Percentiles rank a stretch among this genome's conserved stretches.
Evolutionary conservation across 2,797 vertebrate species (phyloP).

Genomic region (Furcifer pardalis): DNA sequence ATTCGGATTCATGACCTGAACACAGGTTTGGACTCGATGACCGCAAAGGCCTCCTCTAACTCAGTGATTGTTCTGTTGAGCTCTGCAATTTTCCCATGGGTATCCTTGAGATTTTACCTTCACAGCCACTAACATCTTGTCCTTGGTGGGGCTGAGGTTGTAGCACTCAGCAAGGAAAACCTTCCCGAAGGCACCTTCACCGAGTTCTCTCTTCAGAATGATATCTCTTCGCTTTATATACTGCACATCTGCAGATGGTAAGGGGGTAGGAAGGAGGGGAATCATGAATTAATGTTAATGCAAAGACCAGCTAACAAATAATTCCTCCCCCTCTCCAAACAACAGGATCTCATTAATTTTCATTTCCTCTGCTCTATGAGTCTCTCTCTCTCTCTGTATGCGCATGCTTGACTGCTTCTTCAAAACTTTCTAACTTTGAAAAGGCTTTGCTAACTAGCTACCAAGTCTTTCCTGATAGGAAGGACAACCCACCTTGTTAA

Average conservation of each 20-base stretch:
- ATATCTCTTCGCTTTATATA: slow-evolving; percentile 97
- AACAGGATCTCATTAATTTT: slow-evolving; percentile 38
- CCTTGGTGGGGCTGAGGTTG: slow-evolving; percentile 95
- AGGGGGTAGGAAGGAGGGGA: slow-evolving; percentile 44
- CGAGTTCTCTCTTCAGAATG: slow-evolving; percentile 94
- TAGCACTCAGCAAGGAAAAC: slow-evolving; percentile 98
- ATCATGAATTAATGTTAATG: slow-evolving; percentile 64
- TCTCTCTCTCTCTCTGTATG: no score
- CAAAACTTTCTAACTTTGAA: slow-evolving; percentile 36
- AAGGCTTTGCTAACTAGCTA: not conserved
- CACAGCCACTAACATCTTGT: slow-evolving; percentile 98
- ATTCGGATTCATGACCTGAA: no score
- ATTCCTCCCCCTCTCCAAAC: slow-evolving; percentile 48
- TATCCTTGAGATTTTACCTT: slow-evolving; percentile 81
- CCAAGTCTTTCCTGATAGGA: not conserved
- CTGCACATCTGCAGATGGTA: slow-evolving; percentile 87
- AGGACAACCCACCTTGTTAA: slow-evolving; percentile 1
- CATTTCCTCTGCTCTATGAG: not conserved
- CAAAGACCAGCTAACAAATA: slow-evolving; percentile 56
- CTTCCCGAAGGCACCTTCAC: slow-evolving; percentile 97
- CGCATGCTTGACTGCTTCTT: slow-evolving; percentile 46
- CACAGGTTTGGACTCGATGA: no score
- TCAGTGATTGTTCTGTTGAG: rapidly evolving
- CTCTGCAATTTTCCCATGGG: not conserved
- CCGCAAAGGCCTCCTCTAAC: no score